phyloP scores from a whole-genome alignment of 2,888 invertebrate genomes.

The Drosophila nigritarsus region DNA sequence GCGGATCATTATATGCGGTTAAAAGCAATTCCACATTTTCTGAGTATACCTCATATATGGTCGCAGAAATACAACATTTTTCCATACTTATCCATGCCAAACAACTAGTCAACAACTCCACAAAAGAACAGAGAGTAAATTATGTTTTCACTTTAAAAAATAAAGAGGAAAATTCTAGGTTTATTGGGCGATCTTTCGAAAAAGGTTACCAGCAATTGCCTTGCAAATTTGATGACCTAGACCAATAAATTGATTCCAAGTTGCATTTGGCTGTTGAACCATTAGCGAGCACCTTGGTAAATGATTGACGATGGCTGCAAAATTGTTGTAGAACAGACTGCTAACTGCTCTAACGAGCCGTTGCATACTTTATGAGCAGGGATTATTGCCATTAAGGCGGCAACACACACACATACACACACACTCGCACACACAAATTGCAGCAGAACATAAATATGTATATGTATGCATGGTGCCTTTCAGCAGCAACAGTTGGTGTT shows the following conservation, averaged over 20 bases:
- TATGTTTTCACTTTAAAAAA: background rate
- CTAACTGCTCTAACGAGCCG: slow-evolving; percentile 44
- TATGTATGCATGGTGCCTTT: background rate
- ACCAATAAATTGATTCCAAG: background rate
- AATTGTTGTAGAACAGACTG: slow-evolving; percentile 40
- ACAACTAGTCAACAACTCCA: background rate
- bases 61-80: background rate
- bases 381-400: slow-evolving; percentile 71
- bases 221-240: background rate
- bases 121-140: background rate
- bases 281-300: slow-evolving; percentile 9
- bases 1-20: background rate
- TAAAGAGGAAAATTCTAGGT: background rate
- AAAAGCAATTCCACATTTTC: background rate
- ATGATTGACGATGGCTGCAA: slow-evolving; percentile 41
- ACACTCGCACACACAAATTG: slow-evolving; percentile 15
- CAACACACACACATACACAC: slow-evolving; percentile 19
- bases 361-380: slow-evolving; percentile 69
- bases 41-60: background rate
- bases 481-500: slow-evolving; percentile 63
- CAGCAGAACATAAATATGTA: background rate
- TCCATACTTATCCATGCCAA: background rate
- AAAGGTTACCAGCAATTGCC: background rate
- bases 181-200: background rate
- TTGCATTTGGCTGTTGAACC: background rate